A percentile compares a stretch with the other conserved stretches of the same genome.
Evolutionary conservation across 2,888 invertebrate species (phyloP).

Genomic region (Amiota mariae): DNA sequence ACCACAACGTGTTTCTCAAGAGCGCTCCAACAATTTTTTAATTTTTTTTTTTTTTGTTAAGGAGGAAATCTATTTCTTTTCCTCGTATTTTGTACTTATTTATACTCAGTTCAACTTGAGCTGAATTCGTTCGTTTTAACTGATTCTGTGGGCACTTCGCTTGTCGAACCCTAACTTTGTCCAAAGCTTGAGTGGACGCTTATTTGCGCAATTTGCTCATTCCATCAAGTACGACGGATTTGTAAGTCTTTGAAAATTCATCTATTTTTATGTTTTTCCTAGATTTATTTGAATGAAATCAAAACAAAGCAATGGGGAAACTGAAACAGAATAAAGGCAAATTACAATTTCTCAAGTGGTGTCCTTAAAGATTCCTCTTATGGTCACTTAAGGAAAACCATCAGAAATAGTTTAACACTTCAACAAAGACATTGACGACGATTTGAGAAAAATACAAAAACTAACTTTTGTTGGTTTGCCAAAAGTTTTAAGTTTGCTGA

Average conservation of each 20-base stretch:
- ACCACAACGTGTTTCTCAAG: slow-evolving; percentile 24
- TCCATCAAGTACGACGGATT: slow-evolving; percentile 25
- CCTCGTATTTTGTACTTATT: not conserved
- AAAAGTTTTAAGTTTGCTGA: too few relatives aligned
- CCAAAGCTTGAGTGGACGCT: slow-evolving; percentile 25
- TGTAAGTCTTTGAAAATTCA: slow-evolving; percentile 17
- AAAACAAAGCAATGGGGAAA: not conserved
- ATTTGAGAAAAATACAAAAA: not conserved
- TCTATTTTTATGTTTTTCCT: not conserved
- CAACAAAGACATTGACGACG: not conserved
- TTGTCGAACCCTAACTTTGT: not conserved
- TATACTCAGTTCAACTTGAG: not conserved
- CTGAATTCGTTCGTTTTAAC: not conserved
- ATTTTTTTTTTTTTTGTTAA: slow-evolving; percentile 16
- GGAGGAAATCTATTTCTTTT: not conserved
- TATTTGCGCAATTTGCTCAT: slow-evolving; percentile 32
- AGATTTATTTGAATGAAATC: too few relatives aligned
- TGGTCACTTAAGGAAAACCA: slow-evolving; percentile 10
- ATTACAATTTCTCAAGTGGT: slow-evolving; percentile 23
- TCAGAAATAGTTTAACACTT: slow-evolving; percentile 23
- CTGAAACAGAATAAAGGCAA: slow-evolving; percentile 1
- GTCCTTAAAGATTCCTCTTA: slow-evolving; percentile 16
- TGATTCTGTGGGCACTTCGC: not conserved
- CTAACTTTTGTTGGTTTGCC: too few relatives aligned
- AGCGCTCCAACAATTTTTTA: slow-evolving; percentile 16